phyloP scores from a whole-genome alignment of 64 coral and sea anemone species.

The Montipora cactus region DNA sequence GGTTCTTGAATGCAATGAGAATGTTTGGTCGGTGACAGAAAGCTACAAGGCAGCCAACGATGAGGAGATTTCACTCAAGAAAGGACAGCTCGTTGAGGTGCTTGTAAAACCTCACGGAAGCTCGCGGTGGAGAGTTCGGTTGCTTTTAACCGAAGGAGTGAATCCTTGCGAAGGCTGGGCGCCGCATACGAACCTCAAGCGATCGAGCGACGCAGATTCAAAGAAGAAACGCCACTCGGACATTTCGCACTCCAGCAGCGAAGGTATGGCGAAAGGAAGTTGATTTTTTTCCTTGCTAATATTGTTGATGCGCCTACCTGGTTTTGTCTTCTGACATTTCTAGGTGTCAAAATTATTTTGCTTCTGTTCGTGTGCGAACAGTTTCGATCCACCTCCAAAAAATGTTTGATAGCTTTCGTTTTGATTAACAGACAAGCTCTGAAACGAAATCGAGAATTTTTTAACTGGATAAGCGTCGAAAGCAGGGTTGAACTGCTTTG shows the following conservation, averaged over 20 bases:
- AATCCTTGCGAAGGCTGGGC: conserved; percentile 88
- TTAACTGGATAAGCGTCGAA: neutral
- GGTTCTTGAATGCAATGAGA: conserved; percentile 85
- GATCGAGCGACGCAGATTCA: conserved; percentile 75
- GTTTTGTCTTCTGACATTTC: neutral
- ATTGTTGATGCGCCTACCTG: neutral
- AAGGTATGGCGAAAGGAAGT: conserved; percentile 72
- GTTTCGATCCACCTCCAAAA: neutral
- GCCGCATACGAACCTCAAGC: conserved; percentile 79
- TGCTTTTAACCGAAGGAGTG: conserved; percentile 79
- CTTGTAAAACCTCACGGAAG: conserved; percentile 92
- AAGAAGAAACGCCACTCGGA: conserved; percentile 89
- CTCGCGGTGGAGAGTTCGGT: conserved; percentile 91
- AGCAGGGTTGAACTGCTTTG: too few species aligned
- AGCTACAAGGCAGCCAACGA: conserved; percentile 87
- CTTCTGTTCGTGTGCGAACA: neutral
- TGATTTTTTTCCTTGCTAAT: neutral
- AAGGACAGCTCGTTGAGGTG: conserved; percentile 94
- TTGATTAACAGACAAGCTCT: neutral
- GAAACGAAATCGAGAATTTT: neutral
- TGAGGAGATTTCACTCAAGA: conserved; percentile 94
- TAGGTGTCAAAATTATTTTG: neutral
- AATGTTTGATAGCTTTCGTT: neutral
- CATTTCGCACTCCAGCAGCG: conserved; percentile 94
- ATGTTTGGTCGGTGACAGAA: conserved; percentile 89